A percentile compares a stretch with the other conserved stretches of the same genome.
These are phyloP conservation scores for Cavia porcellus DNA, from an alignment of 2,113 vertebrate genomes.

Conservation along the genomic window DNA sequence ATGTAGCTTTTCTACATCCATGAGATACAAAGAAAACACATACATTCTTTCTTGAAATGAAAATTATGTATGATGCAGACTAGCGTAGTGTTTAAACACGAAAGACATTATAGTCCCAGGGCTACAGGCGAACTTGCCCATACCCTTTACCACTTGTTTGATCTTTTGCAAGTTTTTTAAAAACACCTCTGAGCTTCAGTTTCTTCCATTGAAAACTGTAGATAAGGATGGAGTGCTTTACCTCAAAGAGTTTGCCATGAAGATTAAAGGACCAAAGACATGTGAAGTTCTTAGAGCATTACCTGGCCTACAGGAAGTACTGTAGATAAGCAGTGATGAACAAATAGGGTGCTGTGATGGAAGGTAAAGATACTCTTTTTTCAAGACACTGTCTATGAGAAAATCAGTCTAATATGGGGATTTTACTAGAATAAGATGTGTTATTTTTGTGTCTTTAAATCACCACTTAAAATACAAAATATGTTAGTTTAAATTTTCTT, in stretches of 20 bases:
- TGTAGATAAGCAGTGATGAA: neutral
- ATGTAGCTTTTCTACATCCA: neutral
- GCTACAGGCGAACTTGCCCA: neutral
- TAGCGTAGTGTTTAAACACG: neutral
- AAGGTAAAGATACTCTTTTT: neutral
- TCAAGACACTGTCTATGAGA: neutral
- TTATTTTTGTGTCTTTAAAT: neutral
- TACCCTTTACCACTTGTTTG: slow-evolving; percentile 25
- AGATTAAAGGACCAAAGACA: slow-evolving; percentile 41
- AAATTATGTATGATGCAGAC: neutral
- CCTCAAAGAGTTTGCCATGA: neutral
- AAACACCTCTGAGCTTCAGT: neutral
- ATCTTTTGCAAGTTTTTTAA: neutral
- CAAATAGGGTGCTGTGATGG: neutral
- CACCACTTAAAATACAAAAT: slow-evolving; percentile 34
- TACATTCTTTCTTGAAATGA: neutral
- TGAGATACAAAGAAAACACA: neutral
- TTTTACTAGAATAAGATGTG: neutral
- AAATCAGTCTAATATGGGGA: neutral
- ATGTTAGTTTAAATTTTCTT: slow-evolving; percentile 26
- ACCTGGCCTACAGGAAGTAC: neutral
- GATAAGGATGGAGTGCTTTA: neutral
- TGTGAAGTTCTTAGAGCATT: neutral
- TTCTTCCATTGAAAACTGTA: slow-evolving; percentile 49
- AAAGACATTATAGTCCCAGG: neutral